Percentiles rank a stretch among this genome's conserved stretches.
These are phyloP conservation scores for Petroica traversi DNA, from an alignment of 2,113 vertebrate genomes.

Conservation along the genomic window DNA sequence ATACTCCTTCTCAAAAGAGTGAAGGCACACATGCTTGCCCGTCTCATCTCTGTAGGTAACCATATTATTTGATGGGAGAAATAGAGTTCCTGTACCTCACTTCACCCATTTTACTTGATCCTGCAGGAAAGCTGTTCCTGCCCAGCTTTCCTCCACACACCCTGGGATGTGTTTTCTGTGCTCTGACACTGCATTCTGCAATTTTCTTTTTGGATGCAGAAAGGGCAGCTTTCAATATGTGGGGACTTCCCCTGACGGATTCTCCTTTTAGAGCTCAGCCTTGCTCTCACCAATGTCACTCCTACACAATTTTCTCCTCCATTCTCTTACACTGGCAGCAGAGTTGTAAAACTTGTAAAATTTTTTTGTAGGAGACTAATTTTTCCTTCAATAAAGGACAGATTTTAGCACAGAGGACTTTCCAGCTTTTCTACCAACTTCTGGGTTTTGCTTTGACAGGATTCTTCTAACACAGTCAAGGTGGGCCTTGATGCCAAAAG, in stretches of 20 bases:
- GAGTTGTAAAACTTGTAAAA: background rate
- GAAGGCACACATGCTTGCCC: background rate
- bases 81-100: background rate
- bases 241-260: background rate
- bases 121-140: background rate
- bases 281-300: background rate
- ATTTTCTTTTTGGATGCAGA: background rate
- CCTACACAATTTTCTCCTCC: background rate
- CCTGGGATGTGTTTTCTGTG: fast-evolving
- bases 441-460: background rate
- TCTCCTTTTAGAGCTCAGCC: background rate
- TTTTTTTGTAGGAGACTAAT: background rate
- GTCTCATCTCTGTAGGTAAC: background rate
- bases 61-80: background rate
- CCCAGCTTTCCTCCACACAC: background rate
- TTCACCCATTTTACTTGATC: background rate
- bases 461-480: background rate
- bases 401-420: background rate
- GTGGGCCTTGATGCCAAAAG: background rate
- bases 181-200: background rate
- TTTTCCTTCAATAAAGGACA: background rate
- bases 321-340: background rate
- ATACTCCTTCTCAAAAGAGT: background rate
- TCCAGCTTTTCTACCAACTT: background rate
- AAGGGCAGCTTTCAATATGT: background rate